phyloP scores from a whole-genome alignment of 2,797 vertebrate species.

The Sciaenops ocellatus region DNA sequence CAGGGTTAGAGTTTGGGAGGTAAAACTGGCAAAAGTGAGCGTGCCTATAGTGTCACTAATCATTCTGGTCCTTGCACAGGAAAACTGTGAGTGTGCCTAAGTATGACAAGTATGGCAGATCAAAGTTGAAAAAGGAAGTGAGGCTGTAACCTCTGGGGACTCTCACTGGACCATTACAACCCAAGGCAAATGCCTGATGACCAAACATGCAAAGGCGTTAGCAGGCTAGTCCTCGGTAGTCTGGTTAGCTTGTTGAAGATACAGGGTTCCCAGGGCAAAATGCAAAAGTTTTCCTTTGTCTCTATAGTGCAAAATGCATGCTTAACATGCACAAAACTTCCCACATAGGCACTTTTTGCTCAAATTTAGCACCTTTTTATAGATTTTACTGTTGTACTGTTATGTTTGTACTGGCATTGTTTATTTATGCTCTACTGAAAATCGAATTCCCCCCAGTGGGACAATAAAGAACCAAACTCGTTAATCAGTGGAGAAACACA shows the following conservation, averaged over 20 bases:
- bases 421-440: background rate
- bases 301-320: background rate
- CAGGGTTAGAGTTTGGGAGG: background rate
- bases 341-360: no score
- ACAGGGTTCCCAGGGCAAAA: no score
- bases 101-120: background rate
- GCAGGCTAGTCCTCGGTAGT: background rate
- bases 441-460: background rate
- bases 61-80: background rate
- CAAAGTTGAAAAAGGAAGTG: constrained; percentile 2
- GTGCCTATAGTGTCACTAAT: background rate
- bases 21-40: background rate
- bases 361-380: background rate
- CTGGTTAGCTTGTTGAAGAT: background rate
- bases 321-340: background rate
- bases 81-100: background rate
- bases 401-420: background rate
- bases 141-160: background rate
- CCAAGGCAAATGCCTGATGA: background rate
- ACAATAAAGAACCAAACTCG: background rate
- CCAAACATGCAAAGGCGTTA: background rate
- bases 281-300: background rate
- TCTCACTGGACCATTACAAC: background rate
- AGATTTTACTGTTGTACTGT: background rate
- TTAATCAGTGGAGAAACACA: background rate